These are phyloP conservation scores for Lichenostomus cassidix DNA, from an alignment of 2,113 vertebrate species.

Conservation along the genomic window DNA sequence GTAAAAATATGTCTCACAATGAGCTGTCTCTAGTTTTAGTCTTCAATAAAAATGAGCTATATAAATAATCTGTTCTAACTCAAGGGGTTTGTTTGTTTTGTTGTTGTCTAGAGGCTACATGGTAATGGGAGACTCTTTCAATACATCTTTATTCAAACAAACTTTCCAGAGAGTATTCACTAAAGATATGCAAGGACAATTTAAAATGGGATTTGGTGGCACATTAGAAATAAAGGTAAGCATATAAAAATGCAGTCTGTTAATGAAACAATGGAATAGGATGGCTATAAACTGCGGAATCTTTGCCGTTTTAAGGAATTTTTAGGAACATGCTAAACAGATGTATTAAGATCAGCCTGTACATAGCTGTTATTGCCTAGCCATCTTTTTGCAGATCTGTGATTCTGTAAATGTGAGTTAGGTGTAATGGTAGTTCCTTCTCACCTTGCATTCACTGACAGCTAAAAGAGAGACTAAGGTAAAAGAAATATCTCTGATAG, in stretches of 20 bases:
- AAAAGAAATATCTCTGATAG: neutral
- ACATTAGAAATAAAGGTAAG: conserved; percentile 96
- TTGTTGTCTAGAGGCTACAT: conserved; percentile 87
- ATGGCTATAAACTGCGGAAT: neutral
- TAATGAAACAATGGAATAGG: neutral
- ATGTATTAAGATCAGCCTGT: neutral
- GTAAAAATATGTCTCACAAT: neutral
- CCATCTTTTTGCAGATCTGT: neutral
- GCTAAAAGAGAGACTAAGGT: neutral
- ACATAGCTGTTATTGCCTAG: neutral
- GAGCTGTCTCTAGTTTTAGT: neutral
- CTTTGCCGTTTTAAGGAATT: neutral
- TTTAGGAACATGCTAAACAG: neutral
- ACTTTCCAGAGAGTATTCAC: conserved; percentile 97
- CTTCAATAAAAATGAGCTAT: neutral
- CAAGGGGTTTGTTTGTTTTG: neutral
- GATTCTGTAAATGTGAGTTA: neutral
- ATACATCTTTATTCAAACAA: conserved; percentile 97
- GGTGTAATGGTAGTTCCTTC: neutral
- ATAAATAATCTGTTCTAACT: neutral
- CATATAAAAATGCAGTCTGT: neutral
- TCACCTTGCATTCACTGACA: neutral
- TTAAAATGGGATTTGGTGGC: conserved; percentile 97
- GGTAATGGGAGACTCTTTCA: conserved; percentile 99
- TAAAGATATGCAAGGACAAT: conserved; percentile 90